These are phyloP conservation scores for Calephelis nemesis DNA, from an alignment of 1,140 invertebrate species.

Conservation along the genomic window DNA sequence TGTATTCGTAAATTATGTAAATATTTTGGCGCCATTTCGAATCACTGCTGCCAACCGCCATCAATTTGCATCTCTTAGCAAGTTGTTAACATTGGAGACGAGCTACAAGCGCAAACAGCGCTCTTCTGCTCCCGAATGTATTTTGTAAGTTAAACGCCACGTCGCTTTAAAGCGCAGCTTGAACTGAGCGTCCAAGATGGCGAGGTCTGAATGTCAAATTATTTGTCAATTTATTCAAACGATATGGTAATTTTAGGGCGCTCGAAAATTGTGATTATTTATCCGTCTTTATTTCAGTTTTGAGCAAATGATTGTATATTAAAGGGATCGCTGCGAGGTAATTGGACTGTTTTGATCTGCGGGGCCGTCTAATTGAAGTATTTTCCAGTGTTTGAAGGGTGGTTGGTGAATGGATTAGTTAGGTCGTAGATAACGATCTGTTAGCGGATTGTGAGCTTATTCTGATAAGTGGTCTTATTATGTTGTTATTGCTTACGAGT, in stretches of 20 bases:
- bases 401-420: constrained; percentile 72
- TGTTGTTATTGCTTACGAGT: constrained; percentile 37
- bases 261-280: constrained; percentile 67
- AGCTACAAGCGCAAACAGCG: constrained; percentile 44
- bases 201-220: constrained; percentile 59
- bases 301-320: constrained; percentile 64
- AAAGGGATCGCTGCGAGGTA: constrained; percentile 66
- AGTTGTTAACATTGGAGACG: constrained; percentile 52
- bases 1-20: constrained; percentile 69
- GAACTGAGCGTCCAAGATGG: constrained; percentile 40
- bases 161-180: constrained; percentile 38
- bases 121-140: constrained; percentile 21
- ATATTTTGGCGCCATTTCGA: constrained; percentile 68
- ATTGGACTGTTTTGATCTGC: constrained; percentile 71
- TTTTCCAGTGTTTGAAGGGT: constrained; percentile 65
- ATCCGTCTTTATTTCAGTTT: constrained; percentile 69
- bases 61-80: constrained; percentile 73
- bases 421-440: constrained; percentile 58
- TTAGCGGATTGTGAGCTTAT: constrained; percentile 49
- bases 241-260: constrained; percentile 69
- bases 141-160: constrained; percentile 19
- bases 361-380: constrained; percentile 65
- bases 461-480: constrained; percentile 42
- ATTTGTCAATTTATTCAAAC: constrained; percentile 70
- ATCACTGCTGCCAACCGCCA: constrained; percentile 67